Conservation (phyloP, 2,113 vertebrate species). For the Ahaetulla prasina region DNA sequence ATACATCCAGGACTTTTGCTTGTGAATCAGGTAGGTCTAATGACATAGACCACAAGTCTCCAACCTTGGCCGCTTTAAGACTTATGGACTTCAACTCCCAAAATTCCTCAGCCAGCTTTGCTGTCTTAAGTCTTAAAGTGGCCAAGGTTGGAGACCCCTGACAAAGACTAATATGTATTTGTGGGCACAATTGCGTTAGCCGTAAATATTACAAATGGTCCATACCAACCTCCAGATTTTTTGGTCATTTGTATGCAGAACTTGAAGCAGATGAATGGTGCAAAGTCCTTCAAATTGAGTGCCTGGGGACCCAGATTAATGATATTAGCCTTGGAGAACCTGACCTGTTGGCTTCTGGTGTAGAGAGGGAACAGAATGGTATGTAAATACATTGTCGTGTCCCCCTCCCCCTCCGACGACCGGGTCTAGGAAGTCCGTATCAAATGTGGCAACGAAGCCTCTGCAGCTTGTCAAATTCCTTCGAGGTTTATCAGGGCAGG, state of each 20-base stretch:
- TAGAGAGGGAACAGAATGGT: constrained; percentile 81
- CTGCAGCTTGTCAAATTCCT: too few relatives aligned
- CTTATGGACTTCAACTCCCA: too few relatives aligned
- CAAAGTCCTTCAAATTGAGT: constrained; percentile 79
- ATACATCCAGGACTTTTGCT: constrained; percentile 78
- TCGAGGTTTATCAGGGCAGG: too few relatives aligned
- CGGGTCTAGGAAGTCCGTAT: too few relatives aligned
- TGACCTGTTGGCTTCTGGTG: constrained; percentile 76
- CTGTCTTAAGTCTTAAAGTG: too few relatives aligned
- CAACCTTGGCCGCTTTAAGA: too few relatives aligned
- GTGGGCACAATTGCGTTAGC: background rate
- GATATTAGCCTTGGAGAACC: constrained; percentile 80
- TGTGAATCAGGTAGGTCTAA: constrained; percentile 79
- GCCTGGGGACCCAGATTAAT: constrained; percentile 70
- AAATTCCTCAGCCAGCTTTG: too few relatives aligned
- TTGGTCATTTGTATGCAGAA: constrained; percentile 63
- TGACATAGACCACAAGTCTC: rapidly evolving
- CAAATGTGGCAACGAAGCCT: too few relatives aligned
- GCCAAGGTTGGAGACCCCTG: too few relatives aligned
- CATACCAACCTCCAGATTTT: constrained; percentile 34
- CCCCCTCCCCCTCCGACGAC: too few relatives aligned
- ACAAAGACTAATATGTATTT: background rate
- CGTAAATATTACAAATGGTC: background rate
- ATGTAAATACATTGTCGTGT: too few relatives aligned
- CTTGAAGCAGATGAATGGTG: constrained; percentile 83